Conservation (phyloP, 2,113 vertebrate genomes). For the Motacilla tschutschensis region DNA sequence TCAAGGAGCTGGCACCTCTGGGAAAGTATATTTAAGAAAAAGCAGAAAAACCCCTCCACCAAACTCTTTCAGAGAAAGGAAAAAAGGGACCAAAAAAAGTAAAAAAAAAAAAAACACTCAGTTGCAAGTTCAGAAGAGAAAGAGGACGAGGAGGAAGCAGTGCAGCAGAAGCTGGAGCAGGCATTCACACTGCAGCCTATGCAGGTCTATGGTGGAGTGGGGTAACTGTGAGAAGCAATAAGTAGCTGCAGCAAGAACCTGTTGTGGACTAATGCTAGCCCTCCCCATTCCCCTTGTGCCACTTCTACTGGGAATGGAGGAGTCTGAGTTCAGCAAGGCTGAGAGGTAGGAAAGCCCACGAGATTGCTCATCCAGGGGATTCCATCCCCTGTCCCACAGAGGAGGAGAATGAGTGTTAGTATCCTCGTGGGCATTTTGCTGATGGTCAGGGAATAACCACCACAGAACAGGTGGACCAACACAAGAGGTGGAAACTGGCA, state of each 20-base stretch:
- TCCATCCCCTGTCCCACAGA: neutral
- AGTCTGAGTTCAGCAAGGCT: neutral
- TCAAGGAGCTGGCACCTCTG: neutral
- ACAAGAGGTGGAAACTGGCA: neutral
- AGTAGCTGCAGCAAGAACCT: neutral
- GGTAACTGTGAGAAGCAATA: neutral
- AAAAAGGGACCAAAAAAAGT: neutral
- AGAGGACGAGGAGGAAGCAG: neutral
- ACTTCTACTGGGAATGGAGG: neutral
- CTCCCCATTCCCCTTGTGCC: neutral
- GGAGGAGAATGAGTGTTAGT: neutral
- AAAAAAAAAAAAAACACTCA: neutral
- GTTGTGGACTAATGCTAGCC: neutral
- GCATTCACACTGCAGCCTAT: neutral
- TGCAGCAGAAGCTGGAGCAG: neutral
- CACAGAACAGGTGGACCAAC: neutral
- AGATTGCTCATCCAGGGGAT: neutral
- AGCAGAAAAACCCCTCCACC: neutral
- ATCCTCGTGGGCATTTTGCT: neutral
- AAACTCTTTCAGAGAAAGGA: neutral
- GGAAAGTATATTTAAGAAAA: neutral
- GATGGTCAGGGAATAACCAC: neutral
- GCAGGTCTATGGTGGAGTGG: accelerated
- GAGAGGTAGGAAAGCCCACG: neutral
- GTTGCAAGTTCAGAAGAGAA: neutral